Percentiles rank a stretch among this genome's conserved stretches.
Conservation (phyloP, 2,113 vertebrate species). For the Cromileptes altivelis region DNA sequence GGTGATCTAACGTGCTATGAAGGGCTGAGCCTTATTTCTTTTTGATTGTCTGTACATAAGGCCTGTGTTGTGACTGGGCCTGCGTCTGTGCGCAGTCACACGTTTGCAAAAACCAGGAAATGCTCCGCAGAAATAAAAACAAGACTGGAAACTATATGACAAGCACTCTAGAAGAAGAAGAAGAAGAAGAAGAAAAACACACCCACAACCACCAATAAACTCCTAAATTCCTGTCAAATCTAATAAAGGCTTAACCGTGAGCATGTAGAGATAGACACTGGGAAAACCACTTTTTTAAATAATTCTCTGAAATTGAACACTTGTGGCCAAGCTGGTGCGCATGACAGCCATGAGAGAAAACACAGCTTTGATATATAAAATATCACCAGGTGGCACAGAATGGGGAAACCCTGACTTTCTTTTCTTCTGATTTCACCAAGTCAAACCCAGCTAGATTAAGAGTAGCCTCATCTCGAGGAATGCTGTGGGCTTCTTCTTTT, state of each 20-base stretch:
- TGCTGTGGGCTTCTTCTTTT: slow-evolving; percentile 19
- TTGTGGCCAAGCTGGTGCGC: slow-evolving; percentile 33
- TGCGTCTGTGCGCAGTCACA: slow-evolving; percentile 48
- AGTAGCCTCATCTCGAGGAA: slow-evolving; percentile 33
- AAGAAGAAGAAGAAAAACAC: background rate
- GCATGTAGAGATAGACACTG: slow-evolving; percentile 37
- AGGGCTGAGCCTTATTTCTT: slow-evolving; percentile 45
- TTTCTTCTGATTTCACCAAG: slow-evolving; percentile 43
- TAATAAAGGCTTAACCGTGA: slow-evolving; percentile 59
- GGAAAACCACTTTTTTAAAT: slow-evolving; percentile 24
- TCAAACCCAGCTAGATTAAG: slow-evolving; percentile 35
- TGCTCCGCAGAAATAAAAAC: slow-evolving; percentile 45
- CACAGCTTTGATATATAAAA: slow-evolving; percentile 51
- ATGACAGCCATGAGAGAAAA: slow-evolving; percentile 45
- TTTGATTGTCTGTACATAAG: slow-evolving; percentile 89
- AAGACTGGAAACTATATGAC: slow-evolving; percentile 58
- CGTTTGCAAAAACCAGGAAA: slow-evolving; percentile 62
- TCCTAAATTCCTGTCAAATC: slow-evolving; percentile 44
- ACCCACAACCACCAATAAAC: slow-evolving; percentile 49
- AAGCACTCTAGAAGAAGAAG: slow-evolving; percentile 15
- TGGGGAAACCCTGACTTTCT: slow-evolving; percentile 67
- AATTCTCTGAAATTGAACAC: slow-evolving; percentile 48
- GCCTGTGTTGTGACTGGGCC: slow-evolving; percentile 68
- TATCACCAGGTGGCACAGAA: slow-evolving; percentile 62
- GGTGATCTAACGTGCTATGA: slow-evolving; percentile 30